A percentile compares a stretch with the other conserved stretches of the same genome.
Conservation (phyloP, 2,888 invertebrate genomes). For the Oscheius myriophilus region DNA sequence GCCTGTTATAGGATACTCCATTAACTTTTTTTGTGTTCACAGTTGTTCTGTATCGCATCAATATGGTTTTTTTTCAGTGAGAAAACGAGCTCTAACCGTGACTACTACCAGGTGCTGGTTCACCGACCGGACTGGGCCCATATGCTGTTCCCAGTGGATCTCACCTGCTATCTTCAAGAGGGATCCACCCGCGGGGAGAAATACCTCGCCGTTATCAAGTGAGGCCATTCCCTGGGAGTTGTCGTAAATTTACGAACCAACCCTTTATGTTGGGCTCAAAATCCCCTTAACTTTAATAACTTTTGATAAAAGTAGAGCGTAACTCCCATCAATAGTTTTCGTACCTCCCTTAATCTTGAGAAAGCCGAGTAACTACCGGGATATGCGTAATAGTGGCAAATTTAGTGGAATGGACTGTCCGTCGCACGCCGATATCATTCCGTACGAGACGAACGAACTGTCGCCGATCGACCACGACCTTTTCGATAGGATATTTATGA, state of each 20-base stretch:
- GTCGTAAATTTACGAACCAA: too few relatives aligned
- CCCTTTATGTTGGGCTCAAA: too few relatives aligned
- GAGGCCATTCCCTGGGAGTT: not conserved
- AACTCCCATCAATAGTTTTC: too few relatives aligned
- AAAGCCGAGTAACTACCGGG: too few relatives aligned
- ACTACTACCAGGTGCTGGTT: constrained; percentile 94
- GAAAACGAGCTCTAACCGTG: constrained; percentile 70
- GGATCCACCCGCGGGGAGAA: constrained; percentile 47
- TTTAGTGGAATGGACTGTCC: constrained; percentile 89
- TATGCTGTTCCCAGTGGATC: constrained; percentile 84
- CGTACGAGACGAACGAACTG: constrained; percentile 86
- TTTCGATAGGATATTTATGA: constrained; percentile 75
- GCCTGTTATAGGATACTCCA: too few relatives aligned
- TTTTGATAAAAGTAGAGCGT: too few relatives aligned
- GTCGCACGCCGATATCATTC: constrained; percentile 95
- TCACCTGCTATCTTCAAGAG: constrained; percentile 65
- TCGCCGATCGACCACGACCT: constrained; percentile 90
- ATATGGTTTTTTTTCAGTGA: constrained; percentile 41
- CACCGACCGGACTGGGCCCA: constrained; percentile 95
- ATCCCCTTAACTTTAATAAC: too few relatives aligned
- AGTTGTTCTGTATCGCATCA: too few relatives aligned
- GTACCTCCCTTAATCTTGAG: too few relatives aligned
- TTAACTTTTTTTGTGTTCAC: too few relatives aligned
- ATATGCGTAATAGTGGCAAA: too few relatives aligned
- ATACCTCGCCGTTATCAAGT: constrained; percentile 53